Conservation (phyloP, 2,113 vertebrate species). For the Polypterus senegalus region DNA sequence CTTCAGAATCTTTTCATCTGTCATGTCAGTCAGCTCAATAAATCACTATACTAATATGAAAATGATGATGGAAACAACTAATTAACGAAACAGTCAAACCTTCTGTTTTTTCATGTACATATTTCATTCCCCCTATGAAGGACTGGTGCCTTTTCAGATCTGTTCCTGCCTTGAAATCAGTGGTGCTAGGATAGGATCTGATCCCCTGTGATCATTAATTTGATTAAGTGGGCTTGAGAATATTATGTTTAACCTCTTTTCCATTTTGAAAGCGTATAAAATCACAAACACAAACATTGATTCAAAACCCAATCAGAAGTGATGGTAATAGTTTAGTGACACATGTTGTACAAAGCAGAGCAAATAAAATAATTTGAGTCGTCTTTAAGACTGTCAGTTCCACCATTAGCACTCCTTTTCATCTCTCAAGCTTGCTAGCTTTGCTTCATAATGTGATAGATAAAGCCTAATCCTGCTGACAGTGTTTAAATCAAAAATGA, state of each 20-base stretch:
- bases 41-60: no score
- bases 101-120: no score
- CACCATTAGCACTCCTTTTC: slow-evolving; percentile 46
- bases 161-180: no score
- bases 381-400: slow-evolving; percentile 48
- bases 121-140: no score
- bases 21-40: no score
- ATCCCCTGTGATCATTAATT: no score
- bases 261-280: not conserved
- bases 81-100: no score
- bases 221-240: no score
- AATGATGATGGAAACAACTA: no score
- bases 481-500: slow-evolving; percentile 48
- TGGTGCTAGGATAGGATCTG: no score
- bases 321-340: slow-evolving; percentile 21
- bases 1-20: no score
- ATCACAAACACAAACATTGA: not conserved
- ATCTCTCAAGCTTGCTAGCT: slow-evolving; percentile 42
- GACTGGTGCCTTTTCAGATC: no score
- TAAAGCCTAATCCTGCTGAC: slow-evolving; percentile 45
- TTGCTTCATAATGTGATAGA: slow-evolving; percentile 41
- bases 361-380: slow-evolving; percentile 45
- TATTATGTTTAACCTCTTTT: not conserved
- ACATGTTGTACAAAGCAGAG: slow-evolving; percentile 37
- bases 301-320: not conserved